Percentiles rank a stretch among this genome's conserved stretches.
Conservation (phyloP, 1,140 invertebrate genomes). For the Zelostemma sp. region DNA sequence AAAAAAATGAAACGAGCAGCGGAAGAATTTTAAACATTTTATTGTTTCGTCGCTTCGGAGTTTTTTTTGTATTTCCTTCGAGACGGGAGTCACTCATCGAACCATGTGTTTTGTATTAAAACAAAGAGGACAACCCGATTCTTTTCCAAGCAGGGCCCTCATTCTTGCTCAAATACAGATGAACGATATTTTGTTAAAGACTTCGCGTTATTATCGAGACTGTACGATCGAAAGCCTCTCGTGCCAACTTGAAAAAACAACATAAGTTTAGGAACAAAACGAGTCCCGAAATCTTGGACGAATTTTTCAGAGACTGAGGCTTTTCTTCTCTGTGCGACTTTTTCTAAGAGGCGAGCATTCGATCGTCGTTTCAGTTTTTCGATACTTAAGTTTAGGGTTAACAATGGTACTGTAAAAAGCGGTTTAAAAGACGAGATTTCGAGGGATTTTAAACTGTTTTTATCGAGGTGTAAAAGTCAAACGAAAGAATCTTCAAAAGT, state of each 20-base stretch:
- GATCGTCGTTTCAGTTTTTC: no score
- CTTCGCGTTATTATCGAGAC: slow-evolving; percentile 13
- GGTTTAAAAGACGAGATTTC: slow-evolving; percentile 16
- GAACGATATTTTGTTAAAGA: slow-evolving; percentile 40
- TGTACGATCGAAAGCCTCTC: slow-evolving; percentile 13
- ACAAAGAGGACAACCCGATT: neutral
- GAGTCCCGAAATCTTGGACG: no score
- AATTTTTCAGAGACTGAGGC: no score
- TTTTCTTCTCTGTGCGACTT: no score
- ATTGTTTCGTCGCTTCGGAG: no score
- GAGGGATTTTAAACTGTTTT: slow-evolving; percentile 31
- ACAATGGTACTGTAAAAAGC: neutral
- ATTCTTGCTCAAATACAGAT: slow-evolving; percentile 46
- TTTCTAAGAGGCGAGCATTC: no score
- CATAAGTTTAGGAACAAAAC: no score
- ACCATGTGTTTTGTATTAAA: slow-evolving; percentile 7
- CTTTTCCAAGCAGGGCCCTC: slow-evolving; percentile 32
- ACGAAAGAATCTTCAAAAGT: slow-evolving; percentile 32
- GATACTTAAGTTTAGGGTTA: no score
- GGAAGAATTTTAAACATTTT: no score
- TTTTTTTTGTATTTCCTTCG: neutral
- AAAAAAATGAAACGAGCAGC: neutral
- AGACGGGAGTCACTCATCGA: neutral
- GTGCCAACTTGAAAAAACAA: no score
- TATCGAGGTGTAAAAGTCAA: slow-evolving; percentile 26